phyloP scores from a whole-genome alignment of 2,113 vertebrate species.

The Ictalurus furcatus region DNA sequence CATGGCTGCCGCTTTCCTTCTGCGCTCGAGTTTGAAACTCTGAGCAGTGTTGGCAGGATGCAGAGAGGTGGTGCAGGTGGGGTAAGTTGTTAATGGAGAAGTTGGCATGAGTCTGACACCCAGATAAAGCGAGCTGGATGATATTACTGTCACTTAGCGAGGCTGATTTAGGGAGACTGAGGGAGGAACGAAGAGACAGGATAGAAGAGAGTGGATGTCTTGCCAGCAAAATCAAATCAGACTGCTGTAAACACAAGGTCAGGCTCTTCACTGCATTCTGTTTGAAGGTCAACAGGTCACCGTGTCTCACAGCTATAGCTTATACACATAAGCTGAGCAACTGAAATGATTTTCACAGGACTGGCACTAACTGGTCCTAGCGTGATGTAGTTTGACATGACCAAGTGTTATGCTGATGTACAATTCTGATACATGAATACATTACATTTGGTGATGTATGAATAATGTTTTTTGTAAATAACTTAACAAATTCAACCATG shows the following conservation, averaged over 20 bases:
- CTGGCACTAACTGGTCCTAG: background rate
- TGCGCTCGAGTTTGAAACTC: background rate
- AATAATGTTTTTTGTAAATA: background rate
- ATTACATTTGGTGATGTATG: background rate
- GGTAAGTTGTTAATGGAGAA: constrained; percentile 19
- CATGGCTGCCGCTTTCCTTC: constrained; percentile 8
- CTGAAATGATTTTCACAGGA: background rate
- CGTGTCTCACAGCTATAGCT: background rate
- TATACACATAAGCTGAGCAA: background rate
- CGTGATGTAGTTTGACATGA: background rate
- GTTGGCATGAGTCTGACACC: constrained; percentile 24
- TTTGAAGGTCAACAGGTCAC: constrained; percentile 4
- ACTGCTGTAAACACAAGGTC: background rate
- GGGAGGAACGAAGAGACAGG: background rate
- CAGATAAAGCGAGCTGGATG: background rate
- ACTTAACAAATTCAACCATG: background rate
- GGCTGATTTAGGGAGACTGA: constrained; percentile 8
- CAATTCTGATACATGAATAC: background rate
- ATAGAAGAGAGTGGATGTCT: background rate
- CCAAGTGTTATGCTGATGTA: background rate
- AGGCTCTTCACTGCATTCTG: background rate
- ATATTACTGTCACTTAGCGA: constrained; percentile 29
- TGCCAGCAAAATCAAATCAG: background rate
- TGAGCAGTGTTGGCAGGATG: constrained; percentile 6
- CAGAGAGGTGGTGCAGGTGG: constrained; percentile 8